Evolutionary conservation across 1,140 invertebrate species (phyloP).

Genomic region (Mamestra configurata): DNA sequence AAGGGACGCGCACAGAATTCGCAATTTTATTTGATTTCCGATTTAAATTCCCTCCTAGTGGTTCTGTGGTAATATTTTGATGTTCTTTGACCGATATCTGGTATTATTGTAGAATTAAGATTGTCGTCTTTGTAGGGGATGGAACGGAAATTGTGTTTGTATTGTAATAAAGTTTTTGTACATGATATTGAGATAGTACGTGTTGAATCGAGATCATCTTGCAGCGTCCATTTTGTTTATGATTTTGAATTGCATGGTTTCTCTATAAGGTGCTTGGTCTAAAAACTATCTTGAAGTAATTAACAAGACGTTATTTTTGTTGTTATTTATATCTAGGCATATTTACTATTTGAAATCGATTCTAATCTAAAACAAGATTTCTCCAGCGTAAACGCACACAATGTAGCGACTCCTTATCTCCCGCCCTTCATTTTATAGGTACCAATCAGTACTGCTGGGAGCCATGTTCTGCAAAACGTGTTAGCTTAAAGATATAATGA

Average conservation of each 20-base stretch:
- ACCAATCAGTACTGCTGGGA: conserved; percentile 28
- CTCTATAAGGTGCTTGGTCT: no score
- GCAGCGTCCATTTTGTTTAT: no score
- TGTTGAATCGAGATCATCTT: not conserved
- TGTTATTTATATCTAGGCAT: not conserved
- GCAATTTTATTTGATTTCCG: conserved; percentile 68
- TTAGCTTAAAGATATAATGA: conserved; percentile 46
- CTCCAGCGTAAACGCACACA: conserved; percentile 1
- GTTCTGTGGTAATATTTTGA: conserved; percentile 40
- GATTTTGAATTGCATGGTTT: no score
- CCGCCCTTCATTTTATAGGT: conserved; percentile 39
- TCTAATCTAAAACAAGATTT: conserved; percentile 5
- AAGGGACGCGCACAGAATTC: conserved; percentile 65
- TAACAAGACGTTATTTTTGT: no score
- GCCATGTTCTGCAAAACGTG: conserved; percentile 27
- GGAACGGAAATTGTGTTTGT: not conserved
- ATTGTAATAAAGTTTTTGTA: not conserved
- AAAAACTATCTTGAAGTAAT: no score
- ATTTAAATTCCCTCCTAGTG: conserved; percentile 54
- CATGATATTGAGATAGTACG: not conserved
- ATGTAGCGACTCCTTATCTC: conserved; percentile 42
- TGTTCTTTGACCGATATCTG: conserved; percentile 27
- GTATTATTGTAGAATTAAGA: conserved; percentile 23
- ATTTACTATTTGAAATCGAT: not conserved
- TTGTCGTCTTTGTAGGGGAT: not conserved